Evolutionary conservation across 1,140 invertebrate genomes (phyloP).

Genomic region (Caenorhabditis inopinata): DNA sequence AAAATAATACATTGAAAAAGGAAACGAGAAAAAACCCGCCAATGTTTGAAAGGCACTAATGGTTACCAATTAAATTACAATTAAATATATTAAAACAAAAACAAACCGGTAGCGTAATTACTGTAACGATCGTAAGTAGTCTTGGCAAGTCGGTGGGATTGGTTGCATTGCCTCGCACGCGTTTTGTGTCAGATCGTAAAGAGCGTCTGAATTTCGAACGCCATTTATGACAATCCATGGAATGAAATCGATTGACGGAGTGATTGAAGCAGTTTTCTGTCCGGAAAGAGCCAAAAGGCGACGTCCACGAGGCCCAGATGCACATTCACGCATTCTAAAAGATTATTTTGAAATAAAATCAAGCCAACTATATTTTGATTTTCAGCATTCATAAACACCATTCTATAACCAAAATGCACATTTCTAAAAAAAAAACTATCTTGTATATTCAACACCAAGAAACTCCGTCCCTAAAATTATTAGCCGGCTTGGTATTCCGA

Average conservation of each 20-base stretch:
- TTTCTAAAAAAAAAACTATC: no score
- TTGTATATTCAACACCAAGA: no score
- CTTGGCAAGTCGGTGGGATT: conserved; percentile 53
- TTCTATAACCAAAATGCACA: no score
- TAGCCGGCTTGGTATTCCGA: no score
- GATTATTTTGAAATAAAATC: neutral
- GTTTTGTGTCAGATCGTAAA: conserved; percentile 64
- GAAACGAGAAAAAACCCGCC: neutral
- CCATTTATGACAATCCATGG: conserved; percentile 65
- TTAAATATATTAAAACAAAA: neutral
- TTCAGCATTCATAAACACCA: no score
- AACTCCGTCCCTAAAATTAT: no score
- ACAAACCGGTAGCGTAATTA: neutral
- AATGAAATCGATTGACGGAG: conserved; percentile 57
- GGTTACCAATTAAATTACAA: neutral
- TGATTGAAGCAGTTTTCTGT: conserved; percentile 49
- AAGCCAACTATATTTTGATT: neutral
- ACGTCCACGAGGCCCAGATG: conserved; percentile 53
- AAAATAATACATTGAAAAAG: neutral
- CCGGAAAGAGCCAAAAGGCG: conserved; percentile 58
- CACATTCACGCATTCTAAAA: conserved; percentile 56
- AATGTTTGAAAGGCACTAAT: neutral
- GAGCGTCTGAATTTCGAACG: conserved; percentile 57
- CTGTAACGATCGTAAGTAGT: conserved; percentile 7
- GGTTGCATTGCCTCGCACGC: conserved; percentile 61